Conservation (phyloP, 1,140 invertebrate genomes). For the Cyphomyrmex costatus region DNA sequence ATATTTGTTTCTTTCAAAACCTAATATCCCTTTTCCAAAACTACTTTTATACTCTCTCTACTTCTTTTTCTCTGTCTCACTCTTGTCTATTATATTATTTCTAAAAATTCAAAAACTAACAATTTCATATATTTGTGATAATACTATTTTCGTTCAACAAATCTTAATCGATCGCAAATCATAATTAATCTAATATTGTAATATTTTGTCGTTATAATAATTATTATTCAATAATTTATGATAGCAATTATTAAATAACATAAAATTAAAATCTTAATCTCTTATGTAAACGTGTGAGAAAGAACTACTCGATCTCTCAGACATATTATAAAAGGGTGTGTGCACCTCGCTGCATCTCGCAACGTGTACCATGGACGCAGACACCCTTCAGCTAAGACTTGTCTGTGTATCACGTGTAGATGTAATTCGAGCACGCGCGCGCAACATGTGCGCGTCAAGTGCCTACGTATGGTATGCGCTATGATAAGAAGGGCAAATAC, state of each 20-base stretch:
- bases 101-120: neutral
- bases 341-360: conserved; percentile 50
- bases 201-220: neutral
- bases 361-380: conserved; percentile 81
- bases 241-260: neutral
- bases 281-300: neutral
- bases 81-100: neutral
- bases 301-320: neutral
- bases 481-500: conserved; percentile 73
- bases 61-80: neutral
- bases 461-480: conserved; percentile 57
- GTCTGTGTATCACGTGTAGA: conserved; percentile 66
- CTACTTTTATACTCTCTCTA: neutral
- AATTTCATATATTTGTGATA: neutral
- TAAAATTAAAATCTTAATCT: neutral
- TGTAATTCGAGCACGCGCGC: conserved; percentile 67
- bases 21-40: neutral
- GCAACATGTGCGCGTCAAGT: conserved; percentile 80
- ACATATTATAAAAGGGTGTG: conserved; percentile 56
- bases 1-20: neutral
- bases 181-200: neutral
- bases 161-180: neutral
- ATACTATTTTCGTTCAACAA: neutral
- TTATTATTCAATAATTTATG: conserved; percentile 3
- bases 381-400: conserved; percentile 79